A percentile compares a stretch with the other conserved stretches of the same genome.
Conservation (phyloP, 2,888 invertebrate species). For the Holacanthella duospinosa region DNA sequence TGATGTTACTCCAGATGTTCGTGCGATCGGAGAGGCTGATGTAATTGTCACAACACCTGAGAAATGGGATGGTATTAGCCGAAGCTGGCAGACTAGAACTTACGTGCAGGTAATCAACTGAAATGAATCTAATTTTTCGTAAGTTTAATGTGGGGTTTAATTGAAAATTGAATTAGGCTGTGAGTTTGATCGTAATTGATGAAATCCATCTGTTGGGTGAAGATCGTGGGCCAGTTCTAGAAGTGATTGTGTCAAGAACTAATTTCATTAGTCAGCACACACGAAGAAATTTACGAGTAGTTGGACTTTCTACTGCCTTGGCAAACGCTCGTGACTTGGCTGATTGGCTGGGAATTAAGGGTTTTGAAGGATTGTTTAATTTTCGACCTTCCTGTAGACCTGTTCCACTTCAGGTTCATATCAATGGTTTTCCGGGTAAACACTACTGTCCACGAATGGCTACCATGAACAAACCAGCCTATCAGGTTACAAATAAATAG, state of each 20-base stretch:
- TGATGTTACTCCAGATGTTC: constrained; percentile 74
- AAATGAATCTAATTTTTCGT: neutral
- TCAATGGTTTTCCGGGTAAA: constrained; percentile 90
- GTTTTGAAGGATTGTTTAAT: constrained; percentile 78
- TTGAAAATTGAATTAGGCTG: too few species aligned
- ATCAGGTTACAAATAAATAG: too few species aligned
- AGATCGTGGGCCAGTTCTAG: constrained; percentile 77
- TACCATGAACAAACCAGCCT: constrained; percentile 97
- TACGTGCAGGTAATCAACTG: constrained; percentile 59
- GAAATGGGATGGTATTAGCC: constrained; percentile 99
- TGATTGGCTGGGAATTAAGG: constrained; percentile 81
- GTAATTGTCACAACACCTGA: constrained; percentile 98
- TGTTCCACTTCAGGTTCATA: constrained; percentile 88
- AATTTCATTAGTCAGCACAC: constrained; percentile 92
- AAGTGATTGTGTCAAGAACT: constrained; percentile 94
- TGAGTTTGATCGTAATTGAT: constrained; percentile 87
- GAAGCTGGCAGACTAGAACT: constrained; percentile 93
- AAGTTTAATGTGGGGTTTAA: too few species aligned
- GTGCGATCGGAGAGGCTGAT: constrained; percentile 69
- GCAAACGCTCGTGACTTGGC: constrained; percentile 94
- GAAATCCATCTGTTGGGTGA: constrained; percentile 95
- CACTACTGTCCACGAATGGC: constrained; percentile 99
- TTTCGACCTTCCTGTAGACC: constrained; percentile 96
- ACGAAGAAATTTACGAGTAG: constrained; percentile 66
- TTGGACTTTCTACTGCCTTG: constrained; percentile 92